Percentiles rank a stretch among this genome's conserved stretches.
phyloP scores from a whole-genome alignment of 2,888 invertebrate species.

The Anticlea derivata region DNA sequence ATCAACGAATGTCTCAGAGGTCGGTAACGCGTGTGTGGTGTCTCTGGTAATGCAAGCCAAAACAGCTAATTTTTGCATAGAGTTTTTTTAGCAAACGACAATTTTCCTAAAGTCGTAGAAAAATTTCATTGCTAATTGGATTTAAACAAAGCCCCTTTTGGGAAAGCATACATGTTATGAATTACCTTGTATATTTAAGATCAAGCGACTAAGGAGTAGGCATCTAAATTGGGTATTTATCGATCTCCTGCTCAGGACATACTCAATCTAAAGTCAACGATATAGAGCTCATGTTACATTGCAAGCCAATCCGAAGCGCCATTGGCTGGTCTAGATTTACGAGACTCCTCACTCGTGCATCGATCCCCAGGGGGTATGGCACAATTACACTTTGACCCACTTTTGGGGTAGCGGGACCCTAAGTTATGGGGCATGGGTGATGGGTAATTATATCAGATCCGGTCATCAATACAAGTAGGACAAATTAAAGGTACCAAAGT shows the following conservation, averaged over 20 bases:
- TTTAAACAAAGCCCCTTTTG: no score
- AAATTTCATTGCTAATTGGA: no score
- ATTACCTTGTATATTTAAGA: no score
- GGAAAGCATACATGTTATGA: no score
- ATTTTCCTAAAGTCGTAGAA: no score
- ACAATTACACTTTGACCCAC: constrained; percentile 70
- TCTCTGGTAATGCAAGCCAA: no score
- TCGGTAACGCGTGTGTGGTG: no score
- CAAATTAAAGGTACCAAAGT: not conserved
- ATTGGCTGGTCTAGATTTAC: constrained; percentile 7
- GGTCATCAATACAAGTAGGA: not conserved
- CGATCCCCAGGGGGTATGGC: constrained; percentile 59
- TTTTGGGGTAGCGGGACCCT: constrained; percentile 48
- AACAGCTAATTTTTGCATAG: no score
- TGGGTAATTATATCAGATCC: constrained; percentile 14
- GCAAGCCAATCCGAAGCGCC: not conserved
- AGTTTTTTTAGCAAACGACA: no score
- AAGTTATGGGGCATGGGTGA: constrained; percentile 28
- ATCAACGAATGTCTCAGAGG: no score
- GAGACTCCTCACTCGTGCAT: constrained; percentile 14
- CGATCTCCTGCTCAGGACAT: not conserved
- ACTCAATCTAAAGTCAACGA: not conserved
- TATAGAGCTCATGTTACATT: not conserved
- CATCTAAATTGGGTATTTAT: no score
- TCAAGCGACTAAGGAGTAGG: no score